Conservation (phyloP, 2,797 vertebrate species). For the Mormyrops attenuatus region DNA sequence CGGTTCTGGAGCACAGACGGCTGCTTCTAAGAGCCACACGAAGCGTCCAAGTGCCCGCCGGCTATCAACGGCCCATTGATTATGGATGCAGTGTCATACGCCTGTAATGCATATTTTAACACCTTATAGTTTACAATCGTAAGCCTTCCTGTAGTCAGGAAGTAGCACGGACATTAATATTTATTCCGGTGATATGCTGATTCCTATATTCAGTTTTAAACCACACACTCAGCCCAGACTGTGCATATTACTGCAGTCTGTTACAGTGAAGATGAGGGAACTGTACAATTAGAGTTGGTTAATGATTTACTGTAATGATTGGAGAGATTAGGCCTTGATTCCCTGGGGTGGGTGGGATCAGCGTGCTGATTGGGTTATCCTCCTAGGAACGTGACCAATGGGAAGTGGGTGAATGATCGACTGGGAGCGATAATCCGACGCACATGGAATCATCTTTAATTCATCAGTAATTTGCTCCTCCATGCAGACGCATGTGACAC, state of each 20-base stretch:
- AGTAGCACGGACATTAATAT: constrained; percentile 4
- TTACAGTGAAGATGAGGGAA: not conserved
- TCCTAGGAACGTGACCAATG: constrained; percentile 2
- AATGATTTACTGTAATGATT: constrained; percentile 10
- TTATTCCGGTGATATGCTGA: constrained; percentile 11
- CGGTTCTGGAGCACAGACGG: not conserved
- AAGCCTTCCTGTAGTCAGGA: not conserved
- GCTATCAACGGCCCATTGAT: not conserved
- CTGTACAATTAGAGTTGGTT: not conserved
- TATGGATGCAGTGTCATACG: not conserved
- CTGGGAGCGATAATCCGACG: not conserved
- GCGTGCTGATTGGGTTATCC: not conserved
- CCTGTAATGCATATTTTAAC: not conserved
- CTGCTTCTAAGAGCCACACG: not conserved
- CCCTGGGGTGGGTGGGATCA: not conserved
- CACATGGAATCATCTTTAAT: not conserved
- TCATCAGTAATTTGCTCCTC: not conserved
- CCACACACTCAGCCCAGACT: not conserved
- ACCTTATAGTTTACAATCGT: not conserved
- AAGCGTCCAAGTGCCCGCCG: not conserved
- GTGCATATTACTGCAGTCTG: not conserved
- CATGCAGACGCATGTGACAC: not conserved
- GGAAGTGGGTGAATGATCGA: not conserved
- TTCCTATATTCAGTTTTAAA: not conserved
- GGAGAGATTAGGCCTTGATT: not conserved